These are phyloP conservation scores for Ovis aries DNA, from an alignment of 2,113 vertebrate genomes.

Conservation along the genomic window DNA sequence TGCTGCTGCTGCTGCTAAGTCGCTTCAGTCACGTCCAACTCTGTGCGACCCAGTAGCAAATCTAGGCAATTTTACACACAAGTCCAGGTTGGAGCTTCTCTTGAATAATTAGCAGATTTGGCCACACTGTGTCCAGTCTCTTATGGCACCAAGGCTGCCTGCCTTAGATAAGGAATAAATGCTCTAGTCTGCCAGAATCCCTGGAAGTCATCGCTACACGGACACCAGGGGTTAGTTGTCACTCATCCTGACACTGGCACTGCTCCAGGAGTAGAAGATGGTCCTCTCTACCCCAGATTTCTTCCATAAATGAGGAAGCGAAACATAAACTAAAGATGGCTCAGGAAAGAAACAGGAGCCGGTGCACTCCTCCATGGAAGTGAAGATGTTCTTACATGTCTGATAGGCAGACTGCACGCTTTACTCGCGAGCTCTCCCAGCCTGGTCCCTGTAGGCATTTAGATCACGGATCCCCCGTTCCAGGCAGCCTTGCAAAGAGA, in stretches of 20 bases:
- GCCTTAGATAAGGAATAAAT: neutral
- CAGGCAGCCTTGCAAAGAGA: slow-evolving; percentile 37
- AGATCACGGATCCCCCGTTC: neutral
- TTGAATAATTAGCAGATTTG: neutral
- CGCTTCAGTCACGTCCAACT: too few species aligned
- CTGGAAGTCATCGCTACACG: fast-evolving
- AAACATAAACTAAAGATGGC: neutral
- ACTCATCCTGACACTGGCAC: neutral
- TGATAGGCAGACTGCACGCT: neutral
- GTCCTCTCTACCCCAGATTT: neutral
- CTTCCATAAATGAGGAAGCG: neutral
- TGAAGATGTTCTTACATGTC: neutral
- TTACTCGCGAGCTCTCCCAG: neutral
- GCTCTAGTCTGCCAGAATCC: too few species aligned
- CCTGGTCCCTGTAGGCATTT: neutral
- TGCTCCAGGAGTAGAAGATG: neutral
- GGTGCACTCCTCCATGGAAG: neutral
- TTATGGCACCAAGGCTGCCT: neutral
- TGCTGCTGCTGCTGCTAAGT: too few species aligned
- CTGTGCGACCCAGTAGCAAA: neutral
- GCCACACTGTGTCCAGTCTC: neutral
- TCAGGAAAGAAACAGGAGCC: neutral
- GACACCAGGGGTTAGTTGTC: neutral
- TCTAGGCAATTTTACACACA: neutral
- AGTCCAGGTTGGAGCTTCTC: neutral